Evolutionary conservation across 1,140 invertebrate species (phyloP), one percentile per base, ranked within the genome.

Genomic region (Orius insidiosus): DNA sequence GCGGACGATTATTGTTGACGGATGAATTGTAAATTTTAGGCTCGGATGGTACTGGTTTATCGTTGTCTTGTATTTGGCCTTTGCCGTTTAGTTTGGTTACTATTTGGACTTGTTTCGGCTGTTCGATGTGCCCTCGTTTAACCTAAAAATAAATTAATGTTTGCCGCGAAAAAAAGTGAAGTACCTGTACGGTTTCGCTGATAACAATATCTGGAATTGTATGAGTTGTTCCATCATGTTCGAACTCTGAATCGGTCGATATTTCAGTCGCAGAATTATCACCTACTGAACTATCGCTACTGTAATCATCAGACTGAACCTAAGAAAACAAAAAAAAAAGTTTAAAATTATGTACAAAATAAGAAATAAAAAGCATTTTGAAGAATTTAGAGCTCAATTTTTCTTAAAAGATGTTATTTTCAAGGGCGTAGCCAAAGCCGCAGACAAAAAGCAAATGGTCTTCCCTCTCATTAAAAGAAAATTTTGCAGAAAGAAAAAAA

Each of bases 171-270:
- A 34, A 16, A 11, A 15, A 11, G 3, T 9, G 3, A 11, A 15
- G 6, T 41, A 76, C 68, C 56, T 78, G 75, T 3, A 78, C 71
- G 54, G 68, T 74, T 51, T 80, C 76, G 55, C 77, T 76, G 43
- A 78, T 73, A 5, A 74, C 66, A 50, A 76, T 78, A 35, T 72
- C 64, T 5, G 72, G 74, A 14, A 76, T 66, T 0, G 74, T 73
- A 6, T 79, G 77, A n/a, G 70, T 77, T 5, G 69, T 69, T 32
- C 77, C 76, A 54, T 86, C 83, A 51, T 84, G 76, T 44, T 84
- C 85, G 56, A 89, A 89, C 60, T 90, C 85, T 3, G 85, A 88
- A 59, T 90, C 85, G 0, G 85, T 90, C 38, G 83, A 85, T 49
- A 90, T 86, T 68, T 88, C 85, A 1, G 85, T 89, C 2, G 84